Evolutionary conservation across 2,113 vertebrate species (phyloP).

Genomic region (Antechinus stuartii): DNA sequence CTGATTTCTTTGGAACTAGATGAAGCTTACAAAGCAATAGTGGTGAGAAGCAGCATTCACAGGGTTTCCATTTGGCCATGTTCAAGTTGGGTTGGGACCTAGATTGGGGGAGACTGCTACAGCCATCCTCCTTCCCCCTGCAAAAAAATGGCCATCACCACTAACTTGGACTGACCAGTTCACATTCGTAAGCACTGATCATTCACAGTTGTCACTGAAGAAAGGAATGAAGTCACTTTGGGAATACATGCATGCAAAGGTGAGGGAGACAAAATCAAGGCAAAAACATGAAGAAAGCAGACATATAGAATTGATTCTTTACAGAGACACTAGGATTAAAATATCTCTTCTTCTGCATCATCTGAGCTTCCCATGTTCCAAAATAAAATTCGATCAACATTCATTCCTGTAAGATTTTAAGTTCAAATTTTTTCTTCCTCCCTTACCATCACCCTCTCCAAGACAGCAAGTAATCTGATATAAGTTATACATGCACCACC

Average conservation of each 20-base stretch:
- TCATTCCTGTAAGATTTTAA: too few relatives aligned
- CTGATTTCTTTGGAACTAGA: not conserved
- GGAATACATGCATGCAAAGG: not conserved
- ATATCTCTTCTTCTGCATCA: not conserved
- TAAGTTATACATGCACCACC: too few relatives aligned
- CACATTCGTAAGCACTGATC: not conserved
- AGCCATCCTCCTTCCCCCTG: not conserved
- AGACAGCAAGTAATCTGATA: too few relatives aligned
- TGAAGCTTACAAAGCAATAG: not conserved
- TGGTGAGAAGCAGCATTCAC: not conserved
- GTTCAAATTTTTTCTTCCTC: too few relatives aligned
- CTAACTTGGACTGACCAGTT: not conserved
- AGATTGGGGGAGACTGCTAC: not conserved
- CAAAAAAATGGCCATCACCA: not conserved
- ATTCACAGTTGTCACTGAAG: not conserved
- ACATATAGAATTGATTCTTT: not conserved
- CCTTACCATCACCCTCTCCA: too few relatives aligned
- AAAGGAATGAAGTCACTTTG: conserved; percentile 6
- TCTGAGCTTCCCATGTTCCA: not conserved
- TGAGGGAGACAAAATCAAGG: conserved; percentile 22
- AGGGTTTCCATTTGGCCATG: not conserved
- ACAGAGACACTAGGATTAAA: not conserved
- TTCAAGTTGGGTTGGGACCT: not conserved
- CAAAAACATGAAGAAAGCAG: not conserved
- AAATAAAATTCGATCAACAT: too few relatives aligned